Evolutionary conservation across 2,797 vertebrate genomes (phyloP).

Genomic region (Cynopterus sphinx): DNA sequence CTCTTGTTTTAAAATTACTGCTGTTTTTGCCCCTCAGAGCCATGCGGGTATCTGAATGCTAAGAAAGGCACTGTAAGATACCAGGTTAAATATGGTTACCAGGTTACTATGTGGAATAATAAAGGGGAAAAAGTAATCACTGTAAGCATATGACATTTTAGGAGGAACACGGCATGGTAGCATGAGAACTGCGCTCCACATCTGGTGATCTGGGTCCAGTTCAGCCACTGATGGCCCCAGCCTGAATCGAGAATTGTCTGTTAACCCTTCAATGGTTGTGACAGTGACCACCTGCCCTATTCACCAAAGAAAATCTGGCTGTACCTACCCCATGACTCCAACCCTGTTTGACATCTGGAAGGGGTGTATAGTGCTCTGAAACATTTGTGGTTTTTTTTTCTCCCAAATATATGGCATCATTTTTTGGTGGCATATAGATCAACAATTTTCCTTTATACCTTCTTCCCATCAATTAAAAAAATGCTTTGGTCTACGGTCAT

Average conservation of each 20-base stretch:
- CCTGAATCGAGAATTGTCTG: not conserved
- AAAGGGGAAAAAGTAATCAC: not conserved
- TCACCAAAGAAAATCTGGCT: not conserved
- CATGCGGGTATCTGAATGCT: not conserved
- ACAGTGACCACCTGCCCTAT: accelerated
- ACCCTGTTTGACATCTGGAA: not conserved
- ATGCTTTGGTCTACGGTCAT: too few species aligned
- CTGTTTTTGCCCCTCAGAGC: not conserved
- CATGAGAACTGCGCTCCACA: accelerated
- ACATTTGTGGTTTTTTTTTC: not conserved
- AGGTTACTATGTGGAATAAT: not conserved
- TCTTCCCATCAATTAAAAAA: not conserved
- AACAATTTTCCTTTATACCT: not conserved
- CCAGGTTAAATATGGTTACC: not conserved
- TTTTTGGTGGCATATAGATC: not conserved
- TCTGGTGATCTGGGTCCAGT: not conserved
- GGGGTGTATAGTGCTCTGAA: not conserved
- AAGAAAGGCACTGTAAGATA: not conserved
- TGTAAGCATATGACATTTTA: not conserved
- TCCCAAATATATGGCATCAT: not conserved
- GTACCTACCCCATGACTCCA: not conserved
- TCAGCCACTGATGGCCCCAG: too few species aligned
- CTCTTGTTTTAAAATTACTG: not conserved
- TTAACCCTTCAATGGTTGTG: accelerated
- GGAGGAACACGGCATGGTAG: not conserved